These are phyloP conservation scores for Scaptomyza parva DNA, from an alignment of 2,888 invertebrate genomes.

Conservation along the genomic window DNA sequence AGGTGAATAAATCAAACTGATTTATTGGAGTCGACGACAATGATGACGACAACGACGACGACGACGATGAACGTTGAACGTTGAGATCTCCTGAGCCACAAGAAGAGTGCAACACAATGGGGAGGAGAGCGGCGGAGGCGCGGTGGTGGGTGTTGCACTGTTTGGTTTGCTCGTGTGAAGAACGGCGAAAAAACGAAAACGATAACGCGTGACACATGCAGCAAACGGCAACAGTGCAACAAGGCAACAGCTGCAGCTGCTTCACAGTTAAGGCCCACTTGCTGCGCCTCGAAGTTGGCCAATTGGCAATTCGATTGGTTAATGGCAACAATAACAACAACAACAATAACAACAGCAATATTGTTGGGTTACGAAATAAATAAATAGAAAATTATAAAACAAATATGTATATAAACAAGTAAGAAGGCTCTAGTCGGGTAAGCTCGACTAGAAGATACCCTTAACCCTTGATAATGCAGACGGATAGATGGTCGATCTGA, in stretches of 20 bases:
- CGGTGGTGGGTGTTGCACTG: not conserved
- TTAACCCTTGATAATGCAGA: too few relatives aligned
- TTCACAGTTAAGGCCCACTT: conserved; percentile 49
- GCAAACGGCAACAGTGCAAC: conserved; percentile 23
- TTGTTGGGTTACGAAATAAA: too few relatives aligned
- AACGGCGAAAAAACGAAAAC: conserved; percentile 37
- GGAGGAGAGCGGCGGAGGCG: not conserved
- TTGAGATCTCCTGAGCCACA: conserved; percentile 41
- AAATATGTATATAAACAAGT: too few relatives aligned
- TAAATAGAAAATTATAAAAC: too few relatives aligned
- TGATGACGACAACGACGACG: conserved; percentile 51
- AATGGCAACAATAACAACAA: conserved; percentile 24
- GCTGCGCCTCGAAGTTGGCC: conserved; percentile 36
- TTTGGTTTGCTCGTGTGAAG: conserved; percentile 31
- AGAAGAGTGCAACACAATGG: conserved; percentile 51
- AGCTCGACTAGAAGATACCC: too few relatives aligned
- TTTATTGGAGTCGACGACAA: conserved; percentile 77
- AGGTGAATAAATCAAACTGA: conserved; percentile 80
- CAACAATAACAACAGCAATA: not conserved
- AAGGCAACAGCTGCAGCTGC: conserved; percentile 35
- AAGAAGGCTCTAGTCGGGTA: too few relatives aligned
- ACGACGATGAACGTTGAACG: conserved; percentile 18
- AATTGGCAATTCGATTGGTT: conserved; percentile 47
- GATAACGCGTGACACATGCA: conserved; percentile 68
- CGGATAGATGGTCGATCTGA: too few relatives aligned